Evolutionary conservation across 2,113 vertebrate species (phyloP), one percentile per base, ranked within the genome.

Genomic region (Myxocyprinus asiaticus): DNA sequence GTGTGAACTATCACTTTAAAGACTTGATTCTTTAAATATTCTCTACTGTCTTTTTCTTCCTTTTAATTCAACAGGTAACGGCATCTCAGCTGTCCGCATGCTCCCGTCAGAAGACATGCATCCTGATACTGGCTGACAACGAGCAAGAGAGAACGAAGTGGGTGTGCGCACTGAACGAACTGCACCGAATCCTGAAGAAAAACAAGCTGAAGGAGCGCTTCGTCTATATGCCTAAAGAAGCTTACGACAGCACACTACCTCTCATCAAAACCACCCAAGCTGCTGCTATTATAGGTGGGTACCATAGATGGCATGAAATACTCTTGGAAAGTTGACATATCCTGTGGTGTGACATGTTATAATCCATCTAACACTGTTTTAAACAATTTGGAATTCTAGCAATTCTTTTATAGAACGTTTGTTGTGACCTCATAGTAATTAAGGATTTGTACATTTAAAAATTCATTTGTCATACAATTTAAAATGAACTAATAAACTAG

Each of bases 211-310:
- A 98, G 91, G 98, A 99, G 85, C 95, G 97, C 15, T 96, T 95
- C 0, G 96, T 99, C 78, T 99, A 97, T 80, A 91, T 95, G 68
- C 97, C 97, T 86, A 98, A 98, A 91, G 98, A 99, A 89, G 98
- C 98, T 10, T 99, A 99, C 63, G 98, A 99, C 92, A 96, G 96
- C 91, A 96, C 95, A 11, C 94, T 99, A 74, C 98, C 97, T 7
- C 96, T 99, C 90, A 99, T 99, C 90, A 99, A 99, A 93, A 97
- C 95, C 12, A 97, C 97, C 0, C 98, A 98, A 91, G 95, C 96
- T 55, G 97, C 98, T 68, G 92, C 95, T 74, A 98, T 99, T 87
- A 94, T 96, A 90, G 95, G 95, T 33, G 22, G 22, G 22, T 33
- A 33, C 22, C 22, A 33, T 33, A 33, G 22, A 33, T 33, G 22